Conservation (phyloP, 92 coral and sea anemone genomes). For the Actinostola sp. region DNA sequence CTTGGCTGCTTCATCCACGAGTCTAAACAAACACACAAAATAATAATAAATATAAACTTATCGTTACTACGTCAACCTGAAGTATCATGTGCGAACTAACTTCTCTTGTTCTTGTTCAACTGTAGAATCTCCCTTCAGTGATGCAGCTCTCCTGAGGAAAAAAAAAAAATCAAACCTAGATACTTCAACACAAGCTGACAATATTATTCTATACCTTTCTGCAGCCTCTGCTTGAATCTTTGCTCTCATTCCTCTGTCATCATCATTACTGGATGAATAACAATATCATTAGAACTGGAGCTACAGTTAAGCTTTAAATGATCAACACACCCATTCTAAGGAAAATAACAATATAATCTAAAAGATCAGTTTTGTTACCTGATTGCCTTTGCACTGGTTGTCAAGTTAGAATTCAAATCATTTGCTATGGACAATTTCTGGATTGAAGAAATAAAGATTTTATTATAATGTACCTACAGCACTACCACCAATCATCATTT, state of each 20-base stretch:
- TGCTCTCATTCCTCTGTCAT: slow-evolving; percentile 62
- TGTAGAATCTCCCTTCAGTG: slow-evolving; percentile 22
- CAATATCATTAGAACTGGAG: slow-evolving; percentile 1
- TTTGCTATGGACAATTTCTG: neutral
- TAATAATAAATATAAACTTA: neutral
- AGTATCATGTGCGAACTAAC: slow-evolving; percentile 8
- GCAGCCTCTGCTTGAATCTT: slow-evolving; percentile 83
- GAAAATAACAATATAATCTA: slow-evolving; percentile 5
- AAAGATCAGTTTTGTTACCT: slow-evolving; percentile 7
- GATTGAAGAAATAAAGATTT: neutral
- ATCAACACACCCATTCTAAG: no score
- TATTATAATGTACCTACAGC: neutral
- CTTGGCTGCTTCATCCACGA: slow-evolving; percentile 75
- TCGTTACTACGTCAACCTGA: neutral
- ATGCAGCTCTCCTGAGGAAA: slow-evolving; percentile 44
- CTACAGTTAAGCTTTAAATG: neutral
- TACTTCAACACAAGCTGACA: neutral
- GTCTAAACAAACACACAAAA: slow-evolving; percentile 37
- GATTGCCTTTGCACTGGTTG: neutral
- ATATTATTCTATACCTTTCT: slow-evolving; percentile 55
- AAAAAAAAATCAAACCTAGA: neutral
- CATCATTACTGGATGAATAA: slow-evolving; percentile 25
- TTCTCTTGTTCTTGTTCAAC: slow-evolving; percentile 29
- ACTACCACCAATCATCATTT: neutral
- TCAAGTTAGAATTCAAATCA: slow-evolving; percentile 7